A percentile compares a stretch with the other conserved stretches of the same genome.
phyloP scores from a whole-genome alignment of 1,140 invertebrate genomes.

The Glossosoma conforme region DNA sequence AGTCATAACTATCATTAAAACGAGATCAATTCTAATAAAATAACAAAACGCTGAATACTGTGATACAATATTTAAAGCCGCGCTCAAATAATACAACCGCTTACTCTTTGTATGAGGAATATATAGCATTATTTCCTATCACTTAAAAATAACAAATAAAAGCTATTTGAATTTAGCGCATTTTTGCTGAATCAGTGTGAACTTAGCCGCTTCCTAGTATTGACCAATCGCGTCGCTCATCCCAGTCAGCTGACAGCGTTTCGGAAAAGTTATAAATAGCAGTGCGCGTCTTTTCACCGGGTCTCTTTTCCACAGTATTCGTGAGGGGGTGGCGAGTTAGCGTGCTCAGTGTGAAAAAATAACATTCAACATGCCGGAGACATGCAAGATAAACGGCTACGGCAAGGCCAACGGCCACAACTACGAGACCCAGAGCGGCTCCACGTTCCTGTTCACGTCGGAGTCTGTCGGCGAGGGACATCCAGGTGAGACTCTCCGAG shows the following conservation, averaged over 20 bases:
- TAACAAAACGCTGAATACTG: no score
- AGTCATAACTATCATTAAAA: no score
- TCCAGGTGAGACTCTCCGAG: constrained; percentile 64
- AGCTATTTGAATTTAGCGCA: background rate
- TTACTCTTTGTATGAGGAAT: no score
- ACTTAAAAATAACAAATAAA: no score
- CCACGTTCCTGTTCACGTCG: constrained; percentile 95
- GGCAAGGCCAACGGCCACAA: constrained; percentile 65
- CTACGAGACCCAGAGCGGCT: constrained; percentile 75
- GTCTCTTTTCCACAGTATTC: constrained; percentile 40
- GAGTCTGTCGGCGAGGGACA: constrained; percentile 99
- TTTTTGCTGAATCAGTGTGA: no score
- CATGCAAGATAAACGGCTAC: constrained; percentile 69
- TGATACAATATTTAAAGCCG: no score
- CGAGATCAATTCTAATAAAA: no score
- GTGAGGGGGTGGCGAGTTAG: constrained; percentile 18
- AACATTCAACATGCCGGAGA: constrained; percentile 61
- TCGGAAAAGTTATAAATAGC: constrained; percentile 27
- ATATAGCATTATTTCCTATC: no score
- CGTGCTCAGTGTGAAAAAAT: constrained; percentile 25
- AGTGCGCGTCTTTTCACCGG: constrained; percentile 33
- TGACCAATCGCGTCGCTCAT: constrained; percentile 7
- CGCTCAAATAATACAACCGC: no score
- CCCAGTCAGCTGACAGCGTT: constrained; percentile 32
- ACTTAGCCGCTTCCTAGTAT: no score